These are phyloP conservation scores for Aphelocoma coerulescens DNA, from an alignment of 2,113 vertebrate species.

Conservation along the genomic window DNA sequence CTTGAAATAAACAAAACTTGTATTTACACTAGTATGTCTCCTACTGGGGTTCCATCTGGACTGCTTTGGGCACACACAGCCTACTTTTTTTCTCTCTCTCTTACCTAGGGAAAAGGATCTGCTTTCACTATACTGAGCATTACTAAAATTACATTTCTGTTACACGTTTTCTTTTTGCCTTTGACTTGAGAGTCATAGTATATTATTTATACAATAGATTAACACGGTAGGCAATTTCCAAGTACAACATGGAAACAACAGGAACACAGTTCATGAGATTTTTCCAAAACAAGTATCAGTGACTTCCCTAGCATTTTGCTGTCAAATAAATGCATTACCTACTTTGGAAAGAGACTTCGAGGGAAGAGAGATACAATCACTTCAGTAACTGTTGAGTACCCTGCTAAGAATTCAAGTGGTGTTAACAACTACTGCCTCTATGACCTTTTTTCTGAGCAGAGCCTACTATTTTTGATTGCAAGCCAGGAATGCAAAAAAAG, in stretches of 20 bases:
- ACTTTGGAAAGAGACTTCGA: background rate
- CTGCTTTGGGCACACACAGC: background rate
- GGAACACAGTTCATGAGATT: background rate
- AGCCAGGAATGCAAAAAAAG: background rate
- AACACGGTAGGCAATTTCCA: background rate
- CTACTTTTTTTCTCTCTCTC: background rate
- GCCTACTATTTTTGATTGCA: background rate
- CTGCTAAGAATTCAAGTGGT: background rate
- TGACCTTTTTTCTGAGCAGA: background rate
- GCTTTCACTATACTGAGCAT: background rate
- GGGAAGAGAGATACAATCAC: background rate
- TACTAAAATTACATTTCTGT: background rate
- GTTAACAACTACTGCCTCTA: background rate
- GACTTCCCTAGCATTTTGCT: background rate
- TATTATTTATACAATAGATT: background rate
- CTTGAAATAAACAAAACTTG: conserved; percentile 25
- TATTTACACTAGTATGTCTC: background rate
- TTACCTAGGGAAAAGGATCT: background rate
- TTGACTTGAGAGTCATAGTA: background rate
- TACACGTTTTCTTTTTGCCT: background rate
- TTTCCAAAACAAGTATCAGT: background rate
- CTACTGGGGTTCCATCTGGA: conserved; percentile 30
- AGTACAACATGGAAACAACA: background rate
- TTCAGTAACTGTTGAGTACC: background rate
- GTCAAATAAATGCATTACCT: background rate